Evolutionary conservation across 2,797 vertebrate species (phyloP).

Genomic region (Arnoldichthys spilopterus): DNA sequence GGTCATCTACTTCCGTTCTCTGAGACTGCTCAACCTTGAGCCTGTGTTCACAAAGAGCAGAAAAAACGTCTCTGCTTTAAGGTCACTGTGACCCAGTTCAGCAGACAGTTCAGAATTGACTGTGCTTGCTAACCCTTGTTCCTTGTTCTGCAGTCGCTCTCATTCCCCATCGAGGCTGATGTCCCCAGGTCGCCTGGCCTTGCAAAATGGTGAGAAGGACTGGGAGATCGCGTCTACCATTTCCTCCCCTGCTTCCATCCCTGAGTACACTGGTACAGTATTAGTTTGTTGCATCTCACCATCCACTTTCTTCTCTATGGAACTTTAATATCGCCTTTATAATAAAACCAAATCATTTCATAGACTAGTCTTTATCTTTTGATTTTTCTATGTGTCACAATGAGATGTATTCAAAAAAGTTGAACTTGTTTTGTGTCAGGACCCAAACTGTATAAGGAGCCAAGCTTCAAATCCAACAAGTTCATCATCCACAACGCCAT

Average conservation of each 20-base stretch:
- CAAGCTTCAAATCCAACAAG: constrained; percentile 96
- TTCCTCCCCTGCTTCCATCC: constrained; percentile 90
- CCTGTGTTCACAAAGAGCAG: background rate
- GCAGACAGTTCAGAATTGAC: background rate
- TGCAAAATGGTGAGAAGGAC: constrained; percentile 85
- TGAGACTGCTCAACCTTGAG: background rate
- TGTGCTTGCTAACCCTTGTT: background rate
- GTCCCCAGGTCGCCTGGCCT: constrained; percentile 82
- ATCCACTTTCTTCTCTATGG: background rate
- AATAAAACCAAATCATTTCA: background rate
- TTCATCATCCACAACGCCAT: constrained; percentile 95
- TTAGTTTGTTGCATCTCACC: background rate
- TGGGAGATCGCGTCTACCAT: constrained; percentile 91
- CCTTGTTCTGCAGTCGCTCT: constrained; percentile 76
- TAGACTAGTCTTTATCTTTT: background rate
- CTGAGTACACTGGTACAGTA: constrained; percentile 88
- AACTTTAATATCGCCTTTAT: background rate
- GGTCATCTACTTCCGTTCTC: background rate
- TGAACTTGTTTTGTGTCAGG: constrained; percentile 68
- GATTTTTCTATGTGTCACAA: background rate
- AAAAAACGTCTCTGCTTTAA: background rate
- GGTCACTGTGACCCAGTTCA: background rate
- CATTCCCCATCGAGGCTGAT: constrained; percentile 86
- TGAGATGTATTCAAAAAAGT: background rate
- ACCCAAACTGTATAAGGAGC: constrained; percentile 93